Evolutionary conservation across 1,140 invertebrate genomes (phyloP).

Genomic region (Drosophila repletoides): DNA sequence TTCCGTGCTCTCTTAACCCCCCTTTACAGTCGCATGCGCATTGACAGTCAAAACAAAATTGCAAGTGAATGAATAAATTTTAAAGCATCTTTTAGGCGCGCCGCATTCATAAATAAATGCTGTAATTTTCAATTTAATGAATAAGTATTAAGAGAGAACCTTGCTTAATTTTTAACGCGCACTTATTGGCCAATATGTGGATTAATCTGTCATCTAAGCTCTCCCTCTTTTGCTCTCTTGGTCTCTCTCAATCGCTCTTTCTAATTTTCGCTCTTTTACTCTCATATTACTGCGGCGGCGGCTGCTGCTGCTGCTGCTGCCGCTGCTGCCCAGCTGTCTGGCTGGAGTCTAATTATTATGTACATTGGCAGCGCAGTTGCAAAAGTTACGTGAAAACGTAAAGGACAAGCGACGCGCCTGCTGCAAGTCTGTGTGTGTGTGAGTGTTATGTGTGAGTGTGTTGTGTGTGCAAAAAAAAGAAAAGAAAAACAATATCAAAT

Average conservation of each 20-base stretch:
- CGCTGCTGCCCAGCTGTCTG: slow-evolving; percentile 68
- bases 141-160: neutral
- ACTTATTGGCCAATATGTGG: neutral
- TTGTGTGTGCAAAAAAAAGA: slow-evolving; percentile 23
- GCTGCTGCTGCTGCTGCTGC: slow-evolving; percentile 47
- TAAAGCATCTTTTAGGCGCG: slow-evolving; percentile 40
- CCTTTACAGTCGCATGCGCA: slow-evolving; percentile 35
- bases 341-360: slow-evolving; percentile 45
- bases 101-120: neutral
- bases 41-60: slow-evolving; percentile 3
- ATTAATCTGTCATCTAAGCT: too few relatives aligned
- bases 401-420: slow-evolving; percentile 50
- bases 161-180: neutral
- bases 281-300: neutral
- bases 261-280: too few relatives aligned
- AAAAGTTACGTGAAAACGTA: slow-evolving; percentile 76
- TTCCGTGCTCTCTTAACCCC: neutral
- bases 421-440: neutral
- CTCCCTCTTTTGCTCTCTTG: slow-evolving; percentile 10
- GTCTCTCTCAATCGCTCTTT: slow-evolving; percentile 23
- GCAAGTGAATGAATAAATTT: neutral
- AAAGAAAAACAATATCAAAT: slow-evolving; percentile 27
- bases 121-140: neutral
- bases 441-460: slow-evolving; percentile 15
- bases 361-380: slow-evolving; percentile 71